Base-by-base conservation (phyloP, 2,797 vertebrate species). In the Salarias fasciatus region DNA sequence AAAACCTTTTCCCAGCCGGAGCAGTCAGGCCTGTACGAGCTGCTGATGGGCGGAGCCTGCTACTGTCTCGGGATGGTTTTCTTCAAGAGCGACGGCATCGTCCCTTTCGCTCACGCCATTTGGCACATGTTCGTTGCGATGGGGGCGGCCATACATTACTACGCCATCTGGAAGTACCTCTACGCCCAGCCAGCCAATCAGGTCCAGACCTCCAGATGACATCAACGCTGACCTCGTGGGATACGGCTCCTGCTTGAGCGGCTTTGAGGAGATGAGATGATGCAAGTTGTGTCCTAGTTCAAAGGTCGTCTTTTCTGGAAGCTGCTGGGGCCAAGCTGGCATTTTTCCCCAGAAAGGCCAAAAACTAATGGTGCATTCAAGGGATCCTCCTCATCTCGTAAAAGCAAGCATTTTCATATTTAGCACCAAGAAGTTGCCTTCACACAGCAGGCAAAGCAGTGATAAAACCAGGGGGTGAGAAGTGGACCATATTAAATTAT, bases 71-170 rank as follows among this genome's bases (percentile, higher is more conserved):
- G 97, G 52, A 96, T 95, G 56, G 86, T 97, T 77, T 99, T 98
- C 92, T 99, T 99, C 90, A 98, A 97, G 72, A 99, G 97, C 0
- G 96, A 99, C 0, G 96, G 97, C 46, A 92, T 96, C 59, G 95
- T 98, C 61, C 96, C 96, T 9, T 99, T 98, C 0, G 96, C 96
- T 57, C 96, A 98, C 0, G 96, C 97, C 87, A 98, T 98, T 81
- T 98, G 97, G 96, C 97, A 98, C 76, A 92, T 99, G 74, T 98
- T 98, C 2, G 97, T 99, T 55, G 96, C 94, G 9, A 92, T 94
- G 1, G 96, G 96, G 81, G 96, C 97, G 11, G 93, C 93, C 45
- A 89, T 95, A 72, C 96, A 98, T 85, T 99, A 98, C 92, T 98
- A 96, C 0, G 97, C 97, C 92, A 96, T 97, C 85, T 97, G 96